Percentiles rank a stretch among this genome's conserved stretches.
Conservation (phyloP, 2,797 vertebrate genomes). For the Phrynocephalus guinanensis region DNA sequence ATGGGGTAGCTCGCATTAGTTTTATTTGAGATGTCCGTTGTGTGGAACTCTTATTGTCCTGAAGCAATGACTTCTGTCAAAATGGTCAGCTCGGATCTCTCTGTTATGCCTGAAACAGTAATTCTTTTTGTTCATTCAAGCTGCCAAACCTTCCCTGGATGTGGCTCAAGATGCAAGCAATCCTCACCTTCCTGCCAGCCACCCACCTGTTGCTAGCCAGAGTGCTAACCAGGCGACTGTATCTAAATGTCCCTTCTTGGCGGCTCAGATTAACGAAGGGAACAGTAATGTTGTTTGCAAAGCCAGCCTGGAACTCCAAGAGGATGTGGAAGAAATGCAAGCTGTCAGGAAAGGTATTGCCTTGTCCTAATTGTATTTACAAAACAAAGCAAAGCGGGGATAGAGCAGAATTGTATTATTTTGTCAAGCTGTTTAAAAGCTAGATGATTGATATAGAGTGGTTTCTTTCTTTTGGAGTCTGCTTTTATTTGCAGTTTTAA, state of each 20-base stretch:
- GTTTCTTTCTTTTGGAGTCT: not conserved
- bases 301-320: constrained; percentile 91
- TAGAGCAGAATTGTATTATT: not conserved
- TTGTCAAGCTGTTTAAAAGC: not conserved
- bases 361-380: not conserved
- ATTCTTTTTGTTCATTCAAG: constrained; percentile 50
- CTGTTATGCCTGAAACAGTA: not conserved
- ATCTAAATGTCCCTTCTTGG: constrained; percentile 95
- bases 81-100: not conserved
- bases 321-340: constrained; percentile 93
- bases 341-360: constrained; percentile 85
- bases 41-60: not conserved
- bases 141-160: constrained; percentile 65
- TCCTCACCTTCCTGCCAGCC: constrained; percentile 76
- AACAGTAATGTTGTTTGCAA: constrained; percentile 90
- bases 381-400: not conserved
- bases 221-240: constrained; percentile 74
- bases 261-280: constrained; percentile 92
- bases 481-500: not conserved
- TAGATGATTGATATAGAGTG: not conserved
- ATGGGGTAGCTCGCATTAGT: not conserved
- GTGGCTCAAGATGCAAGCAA: constrained; percentile 48
- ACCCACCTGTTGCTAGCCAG: constrained; percentile 78
- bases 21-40: not conserved
- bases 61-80: not conserved